Evolutionary conservation across 2,888 invertebrate species (phyloP), one percentile per base, ranked within the genome.

Genomic region (Epinotia demarniana): DNA sequence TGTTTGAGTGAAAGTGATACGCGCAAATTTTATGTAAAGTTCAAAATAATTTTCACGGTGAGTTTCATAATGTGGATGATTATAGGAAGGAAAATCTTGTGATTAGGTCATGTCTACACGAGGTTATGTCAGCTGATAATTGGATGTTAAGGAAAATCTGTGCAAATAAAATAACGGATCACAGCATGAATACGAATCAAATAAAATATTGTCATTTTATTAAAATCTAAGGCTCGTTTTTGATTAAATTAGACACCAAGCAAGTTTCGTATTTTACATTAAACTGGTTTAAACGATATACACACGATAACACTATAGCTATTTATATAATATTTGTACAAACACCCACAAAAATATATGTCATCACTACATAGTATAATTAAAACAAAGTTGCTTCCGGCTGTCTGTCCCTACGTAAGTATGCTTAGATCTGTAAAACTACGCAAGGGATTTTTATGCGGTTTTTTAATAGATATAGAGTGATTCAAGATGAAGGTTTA

Each of bases 1-100:
- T 39, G 43, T 5, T 43, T 18, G 6, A 64, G 69, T 70, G 74
- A 74, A 70, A 74, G 74, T 74, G 74, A 49, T 12, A 16, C 27
- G 12, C 19, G 23, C 11, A 9, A 43, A 12, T 19, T 71, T 73
- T 49, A 39, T 33, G 66, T 60, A 53, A 73, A 27, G 16, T n/a
- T 23, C 11, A 23, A 19, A 66, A 16, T 55, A 72, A 13, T 46
- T 23, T 39, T 18, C 0, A 72, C 23, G 66, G 72, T 73, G 19
- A 73, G 72, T 73, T 49, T 27, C 43, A 58, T 58, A 43, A 68
- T 58, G 18, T 53, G n/a, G 11, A 39, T 68, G 39, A 43, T 43
- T 13, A 19, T 57, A 55, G 53, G 8, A 3, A 27, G 9, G 55
- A n/a, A 19, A 53, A 72, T 33, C 1, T 58, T 1, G 39, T 57